Evolutionary conservation across 2,797 vertebrate genomes (phyloP).

Genomic region (Parauchenoglanis ngamensis): DNA sequence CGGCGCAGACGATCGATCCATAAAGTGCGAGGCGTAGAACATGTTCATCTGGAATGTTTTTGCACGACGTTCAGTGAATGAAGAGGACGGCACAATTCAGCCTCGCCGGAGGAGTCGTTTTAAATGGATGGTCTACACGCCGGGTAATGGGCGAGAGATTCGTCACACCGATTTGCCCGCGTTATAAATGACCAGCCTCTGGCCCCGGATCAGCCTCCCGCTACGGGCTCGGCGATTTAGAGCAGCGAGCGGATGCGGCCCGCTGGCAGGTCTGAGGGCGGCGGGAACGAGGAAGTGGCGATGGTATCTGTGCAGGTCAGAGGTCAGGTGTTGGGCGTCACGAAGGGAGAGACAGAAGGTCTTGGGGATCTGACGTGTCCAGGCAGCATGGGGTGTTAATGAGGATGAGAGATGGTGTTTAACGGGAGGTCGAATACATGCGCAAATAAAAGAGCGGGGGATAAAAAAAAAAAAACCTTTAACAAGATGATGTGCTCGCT

Average conservation of each 20-base stretch:
- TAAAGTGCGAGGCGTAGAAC: not conserved
- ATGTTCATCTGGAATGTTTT: not conserved
- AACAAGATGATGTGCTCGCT: not conserved
- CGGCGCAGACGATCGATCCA: not conserved
- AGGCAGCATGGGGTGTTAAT: conserved; percentile 1
- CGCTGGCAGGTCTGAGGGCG: conserved; percentile 22
- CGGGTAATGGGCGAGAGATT: conserved; percentile 49
- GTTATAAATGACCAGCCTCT: conserved; percentile 48
- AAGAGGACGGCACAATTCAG: conserved; percentile 3
- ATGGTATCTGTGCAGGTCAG: conserved; percentile 14
- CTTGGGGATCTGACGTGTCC: not conserved
- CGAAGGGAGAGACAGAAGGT: not conserved
- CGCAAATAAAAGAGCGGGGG: not conserved
- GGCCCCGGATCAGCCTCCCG: conserved; percentile 46
- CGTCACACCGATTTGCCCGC: conserved; percentile 43
- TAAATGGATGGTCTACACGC: conserved; percentile 40
- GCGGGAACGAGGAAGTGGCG: conserved; percentile 3
- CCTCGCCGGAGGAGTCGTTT: conserved; percentile 5
- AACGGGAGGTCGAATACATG: not conserved
- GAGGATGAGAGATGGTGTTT: not conserved
- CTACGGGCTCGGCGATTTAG: conserved; percentile 39
- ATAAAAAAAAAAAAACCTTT: not conserved
- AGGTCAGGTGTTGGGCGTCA: conserved; percentile 16
- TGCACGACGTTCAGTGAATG: not conserved
- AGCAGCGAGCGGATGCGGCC: conserved; percentile 10